phyloP scores from a whole-genome alignment of 2,888 invertebrate genomes.

The Lepidocyrtoides sp. region DNA sequence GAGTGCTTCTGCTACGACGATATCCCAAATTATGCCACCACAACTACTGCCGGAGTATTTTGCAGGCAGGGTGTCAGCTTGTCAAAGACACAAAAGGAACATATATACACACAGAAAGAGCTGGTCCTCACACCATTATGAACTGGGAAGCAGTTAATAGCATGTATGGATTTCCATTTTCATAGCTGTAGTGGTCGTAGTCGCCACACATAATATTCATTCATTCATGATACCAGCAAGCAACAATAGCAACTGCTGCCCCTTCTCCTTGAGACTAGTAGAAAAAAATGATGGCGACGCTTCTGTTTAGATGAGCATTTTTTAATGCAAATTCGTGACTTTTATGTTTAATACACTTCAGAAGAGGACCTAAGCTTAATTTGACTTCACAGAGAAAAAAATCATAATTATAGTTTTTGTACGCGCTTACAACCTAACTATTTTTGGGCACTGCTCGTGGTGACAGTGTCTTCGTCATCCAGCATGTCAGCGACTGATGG shows the following conservation, averaged over 20 bases:
- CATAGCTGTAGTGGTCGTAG: not conserved
- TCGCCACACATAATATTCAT: conserved; percentile 49
- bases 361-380: too few species aligned
- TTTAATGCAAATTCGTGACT: too few species aligned
- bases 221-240: conserved; percentile 48
- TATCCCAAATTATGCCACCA: conserved; percentile 65
- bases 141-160: not conserved
- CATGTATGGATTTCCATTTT: conserved; percentile 7
- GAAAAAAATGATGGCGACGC: not conserved
- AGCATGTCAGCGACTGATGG: not conserved
- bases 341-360: not conserved
- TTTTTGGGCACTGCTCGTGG: too few species aligned
- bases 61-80: conserved; percentile 73
- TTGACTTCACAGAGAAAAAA: too few species aligned
- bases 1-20: conserved; percentile 34
- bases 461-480: not conserved
- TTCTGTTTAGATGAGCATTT: too few species aligned
- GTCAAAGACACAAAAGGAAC: conserved; percentile 62
- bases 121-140: not conserved
- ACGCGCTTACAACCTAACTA: too few species aligned
- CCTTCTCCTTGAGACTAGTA: not conserved
- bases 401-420: not conserved
- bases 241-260: conserved; percentile 4
- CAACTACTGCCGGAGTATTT: conserved; percentile 61
- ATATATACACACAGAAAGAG: not conserved